Conservation (phyloP, 2,888 invertebrate genomes). For the Brachyptera putata region DNA sequence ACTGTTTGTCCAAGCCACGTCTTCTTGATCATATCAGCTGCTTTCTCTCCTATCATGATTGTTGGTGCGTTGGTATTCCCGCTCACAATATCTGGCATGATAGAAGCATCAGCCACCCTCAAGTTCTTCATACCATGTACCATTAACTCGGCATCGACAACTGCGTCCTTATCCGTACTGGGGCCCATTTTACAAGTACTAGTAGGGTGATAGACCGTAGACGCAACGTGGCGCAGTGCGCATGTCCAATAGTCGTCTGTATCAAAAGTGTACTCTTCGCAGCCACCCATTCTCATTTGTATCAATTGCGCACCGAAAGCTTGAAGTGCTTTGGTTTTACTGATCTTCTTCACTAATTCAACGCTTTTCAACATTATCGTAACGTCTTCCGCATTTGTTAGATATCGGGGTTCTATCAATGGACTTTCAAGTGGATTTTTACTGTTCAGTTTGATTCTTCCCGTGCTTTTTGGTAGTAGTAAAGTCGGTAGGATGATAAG, state of each 20-base stretch:
- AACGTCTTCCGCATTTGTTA: slow-evolving; percentile 45
- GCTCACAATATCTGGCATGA: slow-evolving; percentile 60
- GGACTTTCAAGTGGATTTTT: slow-evolving; percentile 49
- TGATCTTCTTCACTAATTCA: slow-evolving; percentile 34
- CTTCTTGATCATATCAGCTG: slow-evolving; percentile 60
- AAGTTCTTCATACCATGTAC: slow-evolving; percentile 61
- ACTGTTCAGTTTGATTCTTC: slow-evolving; percentile 43
- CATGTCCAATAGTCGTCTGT: slow-evolving; percentile 38
- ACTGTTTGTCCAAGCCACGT: slow-evolving; percentile 33
- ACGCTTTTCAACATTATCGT: slow-evolving; percentile 39
- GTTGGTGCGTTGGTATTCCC: slow-evolving; percentile 65
- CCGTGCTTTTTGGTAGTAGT: slow-evolving; percentile 41
- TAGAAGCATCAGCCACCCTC: slow-evolving; percentile 64
- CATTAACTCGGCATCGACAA: slow-evolving; percentile 44
- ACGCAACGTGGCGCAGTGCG: slow-evolving; percentile 34
- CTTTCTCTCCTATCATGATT: slow-evolving; percentile 65
- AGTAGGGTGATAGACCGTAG: slow-evolving; percentile 38
- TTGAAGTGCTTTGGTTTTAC: background rate
- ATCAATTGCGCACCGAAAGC: slow-evolving; percentile 34
- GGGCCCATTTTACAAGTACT: slow-evolving; percentile 43
- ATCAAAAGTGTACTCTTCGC: slow-evolving; percentile 32
- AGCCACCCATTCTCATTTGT: slow-evolving; percentile 33
- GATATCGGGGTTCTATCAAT: slow-evolving; percentile 51
- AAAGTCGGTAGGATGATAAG: background rate
- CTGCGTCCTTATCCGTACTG: slow-evolving; percentile 39